Conservation (phyloP, 2,797 vertebrate species). For the Hydrophis major region DNA sequence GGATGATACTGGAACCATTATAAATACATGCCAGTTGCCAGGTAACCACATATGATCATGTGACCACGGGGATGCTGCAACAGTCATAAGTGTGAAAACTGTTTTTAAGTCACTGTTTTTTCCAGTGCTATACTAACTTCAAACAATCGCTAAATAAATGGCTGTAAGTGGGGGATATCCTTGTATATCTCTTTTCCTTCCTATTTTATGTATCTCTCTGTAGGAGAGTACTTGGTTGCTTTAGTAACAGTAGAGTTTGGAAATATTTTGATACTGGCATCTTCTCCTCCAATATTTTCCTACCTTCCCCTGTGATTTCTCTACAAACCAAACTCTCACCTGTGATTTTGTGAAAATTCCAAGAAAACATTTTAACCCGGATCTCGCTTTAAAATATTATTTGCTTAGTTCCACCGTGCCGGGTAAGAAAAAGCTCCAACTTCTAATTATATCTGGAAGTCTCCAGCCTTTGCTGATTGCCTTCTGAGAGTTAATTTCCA, state of each 20-base stretch:
- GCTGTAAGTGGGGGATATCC: background rate
- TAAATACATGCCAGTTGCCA: background rate
- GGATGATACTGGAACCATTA: background rate
- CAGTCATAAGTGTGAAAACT: background rate
- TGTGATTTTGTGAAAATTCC: background rate
- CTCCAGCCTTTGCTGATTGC: too few species aligned
- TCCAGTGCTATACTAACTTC: background rate
- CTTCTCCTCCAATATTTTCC: background rate
- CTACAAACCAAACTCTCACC: background rate
- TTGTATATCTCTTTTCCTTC: too few species aligned
- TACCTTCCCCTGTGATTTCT: background rate
- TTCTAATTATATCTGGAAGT: background rate
- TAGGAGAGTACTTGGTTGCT: background rate
- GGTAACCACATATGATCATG: background rate
- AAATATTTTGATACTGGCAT: background rate
- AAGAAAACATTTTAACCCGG: background rate
- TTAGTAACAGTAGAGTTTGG: background rate
- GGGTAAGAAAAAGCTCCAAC: background rate
- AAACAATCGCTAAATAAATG: background rate
- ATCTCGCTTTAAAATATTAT: background rate
- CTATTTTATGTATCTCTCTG: background rate
- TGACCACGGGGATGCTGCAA: background rate
- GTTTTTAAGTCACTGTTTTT: background rate
- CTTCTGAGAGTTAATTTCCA: background rate
- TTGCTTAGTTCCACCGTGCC: background rate